Conservation (phyloP, 2,888 invertebrate species). For the Limnephilus lunatus region DNA sequence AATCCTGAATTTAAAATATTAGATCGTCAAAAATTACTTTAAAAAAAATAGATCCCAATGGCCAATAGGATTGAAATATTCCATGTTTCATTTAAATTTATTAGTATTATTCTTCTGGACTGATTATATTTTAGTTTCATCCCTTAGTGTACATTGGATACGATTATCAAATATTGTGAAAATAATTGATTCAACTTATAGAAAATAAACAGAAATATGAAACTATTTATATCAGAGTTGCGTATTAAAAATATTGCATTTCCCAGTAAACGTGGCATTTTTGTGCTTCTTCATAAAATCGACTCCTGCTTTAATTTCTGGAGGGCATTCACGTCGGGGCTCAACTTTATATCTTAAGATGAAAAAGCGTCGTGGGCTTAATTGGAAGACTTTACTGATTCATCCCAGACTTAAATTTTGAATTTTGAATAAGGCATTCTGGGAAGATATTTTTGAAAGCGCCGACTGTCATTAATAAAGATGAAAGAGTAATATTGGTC, state of each 20-base stretch:
- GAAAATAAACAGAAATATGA: no score
- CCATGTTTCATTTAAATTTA: no score
- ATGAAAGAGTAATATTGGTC: slow-evolving; percentile 2
- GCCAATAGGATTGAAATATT: no score
- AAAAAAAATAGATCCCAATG: no score
- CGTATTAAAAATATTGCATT: neutral
- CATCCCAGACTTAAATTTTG: slow-evolving; percentile 51
- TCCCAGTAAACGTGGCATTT: neutral
- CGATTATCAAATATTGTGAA: no score
- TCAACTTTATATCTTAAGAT: slow-evolving; percentile 52
- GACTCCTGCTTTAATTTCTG: slow-evolving; percentile 22
- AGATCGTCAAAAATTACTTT: no score
- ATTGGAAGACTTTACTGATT: slow-evolving; percentile 47
- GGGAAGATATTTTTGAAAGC: slow-evolving; percentile 25
- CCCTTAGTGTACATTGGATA: no score
- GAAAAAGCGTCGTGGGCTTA: slow-evolving; percentile 49
- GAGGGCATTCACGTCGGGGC: slow-evolving; percentile 19
- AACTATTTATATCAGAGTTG: neutral
- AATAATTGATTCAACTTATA: no score
- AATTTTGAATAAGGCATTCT: slow-evolving; percentile 48
- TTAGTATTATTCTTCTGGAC: no score
- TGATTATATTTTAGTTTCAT: no score
- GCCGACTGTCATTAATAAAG: slow-evolving; percentile 42
- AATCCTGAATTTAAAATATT: no score
- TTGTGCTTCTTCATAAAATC: slow-evolving; percentile 16